Base-by-base conservation (phyloP, 2,797 vertebrate species). In the Caiman crocodilus region DNA sequence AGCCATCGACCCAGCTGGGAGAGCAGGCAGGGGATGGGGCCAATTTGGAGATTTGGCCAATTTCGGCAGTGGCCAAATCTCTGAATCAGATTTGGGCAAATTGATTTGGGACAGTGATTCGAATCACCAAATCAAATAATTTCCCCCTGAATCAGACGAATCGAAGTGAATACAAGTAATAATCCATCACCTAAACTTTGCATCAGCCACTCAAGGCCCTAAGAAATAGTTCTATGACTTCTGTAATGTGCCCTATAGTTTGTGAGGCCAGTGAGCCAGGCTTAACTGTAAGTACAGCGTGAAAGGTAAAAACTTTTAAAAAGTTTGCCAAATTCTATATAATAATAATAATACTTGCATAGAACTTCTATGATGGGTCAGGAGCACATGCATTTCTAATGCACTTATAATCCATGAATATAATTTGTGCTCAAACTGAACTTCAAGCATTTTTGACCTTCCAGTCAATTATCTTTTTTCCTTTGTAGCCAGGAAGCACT, bases 401-500 rank as follows among this genome's bases (percentile, higher is more conserved):
- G 60, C 12, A 5, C 80, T 80, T 69, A 71, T 69, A 32, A 32
- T 32, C 32, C 35, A 12, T 11, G 9, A 18, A 14, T 69, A 69
- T 23, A 69, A 32, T 35, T 69, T 35, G 14, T 69, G 20, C 11
- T 69, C 67, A 69, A 23, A 69, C 12, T 69, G 67, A 21, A 69
- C n/a, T 69, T 23, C 9, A 21, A 35, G 32, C 32, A 69, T 30
- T 67, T 21, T 17, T 67, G 30, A 18, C 28, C 21, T 67, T 32
- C 67, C 32, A 69, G 20, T 69, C 3, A 7, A 23, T 35, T 69
- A 11, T 69, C 42, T 42, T 42, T 80, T 89, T 90, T 59, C 5
- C 90, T 92, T 89, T 78, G 50, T 93, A 82, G 55, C 65, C 75
- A 86, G 67, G 18, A 69, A 69, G 59, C 25, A 28, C 57, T 93